phyloP scores from a whole-genome alignment of 2,888 invertebrate species.

The Tetheella fluctuosa region DNA sequence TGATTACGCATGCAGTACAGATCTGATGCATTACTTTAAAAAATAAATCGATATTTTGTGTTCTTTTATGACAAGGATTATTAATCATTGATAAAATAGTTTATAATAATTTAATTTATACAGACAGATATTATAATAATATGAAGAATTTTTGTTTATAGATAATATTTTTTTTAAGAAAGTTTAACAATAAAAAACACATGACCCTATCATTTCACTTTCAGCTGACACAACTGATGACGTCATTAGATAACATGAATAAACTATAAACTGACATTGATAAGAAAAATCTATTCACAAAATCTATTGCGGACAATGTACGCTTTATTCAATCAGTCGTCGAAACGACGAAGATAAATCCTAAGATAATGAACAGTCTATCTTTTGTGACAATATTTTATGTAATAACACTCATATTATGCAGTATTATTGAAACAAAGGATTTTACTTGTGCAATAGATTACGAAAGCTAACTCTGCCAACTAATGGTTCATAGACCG shows the following conservation, averaged over 20 bases:
- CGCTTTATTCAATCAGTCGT: neutral
- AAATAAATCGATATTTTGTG: too few species aligned
- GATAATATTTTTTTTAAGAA: too few species aligned
- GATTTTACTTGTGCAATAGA: neutral
- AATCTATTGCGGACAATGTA: neutral
- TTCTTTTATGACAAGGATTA: too few species aligned
- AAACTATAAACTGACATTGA: neutral
- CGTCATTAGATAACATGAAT: conserved; percentile 10
- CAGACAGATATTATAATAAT: too few species aligned
- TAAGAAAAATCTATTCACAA: neutral
- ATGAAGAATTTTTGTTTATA: too few species aligned
- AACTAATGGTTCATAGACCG: too few species aligned
- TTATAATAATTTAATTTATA: too few species aligned
- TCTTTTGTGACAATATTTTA: neutral
- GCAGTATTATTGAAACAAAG: neutral
- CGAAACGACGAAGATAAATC: neutral
- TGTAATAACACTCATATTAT: neutral
- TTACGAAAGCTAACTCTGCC: too few species aligned
- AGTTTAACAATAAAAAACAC: conserved; percentile 19
- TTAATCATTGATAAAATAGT: too few species aligned
- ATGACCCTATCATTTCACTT: conserved; percentile 14
- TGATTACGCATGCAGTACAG: conserved; percentile 13
- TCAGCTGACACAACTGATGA: conserved; percentile 6
- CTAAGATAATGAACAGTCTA: neutral
- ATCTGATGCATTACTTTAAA: conserved; percentile 19